Evolutionary conservation across 2,797 vertebrate species (phyloP), one percentile per base, ranked within the genome.

Genomic region (Picus viridis): DNA sequence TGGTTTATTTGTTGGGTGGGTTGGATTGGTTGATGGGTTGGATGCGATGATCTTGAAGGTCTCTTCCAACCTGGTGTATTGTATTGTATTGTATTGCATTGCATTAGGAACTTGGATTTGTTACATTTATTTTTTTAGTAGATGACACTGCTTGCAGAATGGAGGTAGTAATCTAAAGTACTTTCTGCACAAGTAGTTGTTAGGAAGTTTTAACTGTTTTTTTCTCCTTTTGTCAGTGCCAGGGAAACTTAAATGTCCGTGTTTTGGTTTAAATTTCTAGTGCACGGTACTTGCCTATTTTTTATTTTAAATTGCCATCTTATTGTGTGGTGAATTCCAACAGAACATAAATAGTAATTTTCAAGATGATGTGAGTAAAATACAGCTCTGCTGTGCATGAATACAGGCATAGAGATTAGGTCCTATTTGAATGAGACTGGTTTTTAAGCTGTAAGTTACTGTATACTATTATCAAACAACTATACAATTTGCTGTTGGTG

Each of bases 271-370:
- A 71, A 62, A 64, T 79, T 70, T 73, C 22, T 62, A 64, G 26
- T 1, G 0, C 53, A 29, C 27, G 53, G 13, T 79, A 86, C 0
- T 73, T 78, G 57, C 5, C 1, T 39, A 39, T 5, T 61, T 20
- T 57, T 59, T 64, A 34, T 49, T 18, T 3, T 43, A 39, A 41
- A 58, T 24, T 10, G 10, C 59, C 18, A 70, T 73, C 34, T 18
- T 17, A 19, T 16, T 83, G 4, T 39, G 47, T 85, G 22, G 13
- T 64, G 9, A 29, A 80, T 85, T 87, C 54, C 54, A 41, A n/a
- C 27, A n/a, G 15, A 34, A 64, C 17, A 9, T 34, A 59, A 39
- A 47, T 6, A 78, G 16, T 59, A 63, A 43, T 92, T 76, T 82
- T 30, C 70, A 84, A 73, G 43, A 53, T 34, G 12, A 49, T 32